Evolutionary conservation across 2,797 vertebrate species (phyloP), one percentile per base, ranked within the genome.

Genomic region (Salmo trutta): DNA sequence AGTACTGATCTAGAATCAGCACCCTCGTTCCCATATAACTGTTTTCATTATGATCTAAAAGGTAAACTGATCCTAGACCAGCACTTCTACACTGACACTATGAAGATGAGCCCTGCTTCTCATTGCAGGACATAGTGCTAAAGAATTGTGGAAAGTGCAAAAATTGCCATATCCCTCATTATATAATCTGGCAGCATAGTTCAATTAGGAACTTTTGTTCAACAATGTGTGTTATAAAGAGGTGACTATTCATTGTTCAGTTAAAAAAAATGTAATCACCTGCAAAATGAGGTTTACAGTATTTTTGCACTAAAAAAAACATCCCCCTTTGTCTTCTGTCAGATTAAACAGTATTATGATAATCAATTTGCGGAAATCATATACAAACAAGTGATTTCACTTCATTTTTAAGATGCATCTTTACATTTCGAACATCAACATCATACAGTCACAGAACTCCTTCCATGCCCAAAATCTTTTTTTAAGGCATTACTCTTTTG

Each of bases 311-410:
- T 4, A 62, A 62, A 3, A 10, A 21, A 24, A 62, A 64, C 21
- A 2, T 21, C 1, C 0, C 1, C 16, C 19, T 64, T 10, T 10
- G 59, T 24, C 8, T 21, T 62, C 21, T 10, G 59, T 64, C 21
- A 64, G 21, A 64, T 2, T 64, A 3, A 24, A 41, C 41, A 12
- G 21, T 24, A 24, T 24, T 64, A 12, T 12, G 59, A 10, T 24
- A 21, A 56, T 21, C 19, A 8, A 64, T 24, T 24, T 24, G 7
- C 4, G 1, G 16, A 64, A 64, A 64, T 24, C 0, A 62, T 64
- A 64, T 64, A 64, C n/a, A 64, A 64, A 64, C 59, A 64, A 64
- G 59, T 64, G 59, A 64, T 8, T 64, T 21, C 59, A 64, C 10
- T 27, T 4, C 10, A 14, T 8, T 27, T 64, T 27, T 27, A 64